phyloP scores from a whole-genome alignment of 2,888 invertebrate species.

The Pseudococcus jackbeardsleyi region DNA sequence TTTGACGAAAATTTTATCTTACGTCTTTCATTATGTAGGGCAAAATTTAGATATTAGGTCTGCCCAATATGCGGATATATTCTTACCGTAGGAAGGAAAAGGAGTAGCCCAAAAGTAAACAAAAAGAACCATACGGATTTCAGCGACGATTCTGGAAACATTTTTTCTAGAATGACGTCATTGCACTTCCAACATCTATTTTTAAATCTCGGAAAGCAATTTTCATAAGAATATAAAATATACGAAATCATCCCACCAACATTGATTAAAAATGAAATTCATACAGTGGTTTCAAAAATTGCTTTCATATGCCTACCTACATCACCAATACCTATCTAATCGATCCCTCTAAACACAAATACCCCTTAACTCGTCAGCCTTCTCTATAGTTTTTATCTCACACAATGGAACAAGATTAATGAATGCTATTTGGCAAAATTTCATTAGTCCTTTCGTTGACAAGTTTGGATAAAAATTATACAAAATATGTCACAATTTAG shows the following conservation, averaged over 20 bases:
- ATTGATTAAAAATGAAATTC: no score
- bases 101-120: not conserved
- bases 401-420: not conserved
- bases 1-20: not conserved
- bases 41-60: not conserved
- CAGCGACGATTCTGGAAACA: not conserved
- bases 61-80: not conserved
- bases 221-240: no score
- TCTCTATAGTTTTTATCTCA: not conserved
- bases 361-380: not conserved
- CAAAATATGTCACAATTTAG: not conserved
- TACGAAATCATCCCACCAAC: no score
- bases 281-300: not conserved
- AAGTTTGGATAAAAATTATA: slow-evolving; percentile 18
- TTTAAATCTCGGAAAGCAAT: no score
- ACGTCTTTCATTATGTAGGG: not conserved
- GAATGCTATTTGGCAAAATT: not conserved
- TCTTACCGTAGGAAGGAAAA: not conserved
- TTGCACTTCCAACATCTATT: not conserved
- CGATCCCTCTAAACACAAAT: not conserved
- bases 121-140: not conserved
- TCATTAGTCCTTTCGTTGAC: not conserved
- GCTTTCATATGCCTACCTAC: no score
- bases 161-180: not conserved
- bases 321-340: not conserved